Evolutionary conservation across 2,797 vertebrate genomes (phyloP), one percentile per base, ranked within the genome.

Genomic region (Odontamblyopus rebecca): DNA sequence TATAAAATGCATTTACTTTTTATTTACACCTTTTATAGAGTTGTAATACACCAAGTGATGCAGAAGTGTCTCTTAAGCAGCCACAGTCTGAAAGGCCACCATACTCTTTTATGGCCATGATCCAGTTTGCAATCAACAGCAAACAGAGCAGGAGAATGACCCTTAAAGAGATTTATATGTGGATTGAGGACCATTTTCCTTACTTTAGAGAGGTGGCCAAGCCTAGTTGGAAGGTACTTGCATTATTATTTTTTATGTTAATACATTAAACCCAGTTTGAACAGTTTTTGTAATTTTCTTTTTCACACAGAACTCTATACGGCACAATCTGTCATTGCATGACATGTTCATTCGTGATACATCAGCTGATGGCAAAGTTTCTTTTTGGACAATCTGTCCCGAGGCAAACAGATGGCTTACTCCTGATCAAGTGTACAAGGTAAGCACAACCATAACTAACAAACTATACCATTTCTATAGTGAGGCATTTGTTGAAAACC

Each of bases 61-160:
- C 5, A 11, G 77, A 83, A 3, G 19, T 53, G 0, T 68, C 15
- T 54, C 59, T 11, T 4, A 48, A 89, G 48, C 90, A 93, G 16
- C 88, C 92, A 0, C 16, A 85, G 50, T 93, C 89, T 0, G 94
- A 97, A 83, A 92, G 97, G 73, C 98, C 97, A 0, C 97, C 98
- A 0, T 99, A 97, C 80, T 99, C 98, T 71, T 99, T 98, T 88
- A 98, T 98, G 96, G 96, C 96, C 73, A 97, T 99, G 95, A 99
- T 99, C 84, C 98, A 99, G 77, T 99, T 99, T 70, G 98, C 98
- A 3, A 98, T 99, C 89, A 99, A 99, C 90, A 98, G 97, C 78
- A 95, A 92, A 0, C 93, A 92, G 70, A 93, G 86, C 83, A 93
- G 94, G 80, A 94, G 89, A 79, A 98, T 99, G 98, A 98, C 96